Evolutionary conservation across 2,888 invertebrate genomes (phyloP), one percentile per base, ranked within the genome.

Genomic region (Lasius platythorax): DNA sequence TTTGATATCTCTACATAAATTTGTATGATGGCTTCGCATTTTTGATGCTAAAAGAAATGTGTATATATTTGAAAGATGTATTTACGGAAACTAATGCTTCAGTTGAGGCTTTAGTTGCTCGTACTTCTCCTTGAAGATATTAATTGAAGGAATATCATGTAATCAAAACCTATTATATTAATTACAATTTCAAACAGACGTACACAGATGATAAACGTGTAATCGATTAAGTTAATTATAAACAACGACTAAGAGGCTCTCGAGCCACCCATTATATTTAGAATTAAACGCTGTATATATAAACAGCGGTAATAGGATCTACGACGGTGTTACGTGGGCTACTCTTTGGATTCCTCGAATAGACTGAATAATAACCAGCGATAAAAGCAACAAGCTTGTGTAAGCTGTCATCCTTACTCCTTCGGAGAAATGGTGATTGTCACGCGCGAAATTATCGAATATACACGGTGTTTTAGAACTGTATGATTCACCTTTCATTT

Each of bases 351-450:
- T 79, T 79, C 61, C 46, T 72, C 18, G 79, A 79, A 61, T 72
- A 61, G 37, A 46, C 46, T 79, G 73, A 79, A 79, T 72, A 79
- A 79, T 79, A 72, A 46, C 12, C 72, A 72, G 33, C 9, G 33
- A 72, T 79, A 79, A 79, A 79, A 28, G 79, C 61, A 9, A 23
- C 79, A 58, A 70, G 73, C 61, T 33, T 50, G 46, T 46, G 46
- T 53, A n/a, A 53, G 53, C 18, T 61, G 79, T 79, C 79, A 72
- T 79, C 72, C 33, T 61, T 37, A 72, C 18, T 79, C 46, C 72
- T 79, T 79, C 37, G 61, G 46, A 79, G 79, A 79, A 79, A 79
- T 79, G 43, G 6, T 70, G 58, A 79, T 76, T 18, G 53, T 28
- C 56, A 46, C 50, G 33, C 50, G 75, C 28, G 50, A 33, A 66